Evolutionary conservation across 2,113 vertebrate species (phyloP), one percentile per base, ranked within the genome.

Genomic region (Nothoprocta pentlandii): DNA sequence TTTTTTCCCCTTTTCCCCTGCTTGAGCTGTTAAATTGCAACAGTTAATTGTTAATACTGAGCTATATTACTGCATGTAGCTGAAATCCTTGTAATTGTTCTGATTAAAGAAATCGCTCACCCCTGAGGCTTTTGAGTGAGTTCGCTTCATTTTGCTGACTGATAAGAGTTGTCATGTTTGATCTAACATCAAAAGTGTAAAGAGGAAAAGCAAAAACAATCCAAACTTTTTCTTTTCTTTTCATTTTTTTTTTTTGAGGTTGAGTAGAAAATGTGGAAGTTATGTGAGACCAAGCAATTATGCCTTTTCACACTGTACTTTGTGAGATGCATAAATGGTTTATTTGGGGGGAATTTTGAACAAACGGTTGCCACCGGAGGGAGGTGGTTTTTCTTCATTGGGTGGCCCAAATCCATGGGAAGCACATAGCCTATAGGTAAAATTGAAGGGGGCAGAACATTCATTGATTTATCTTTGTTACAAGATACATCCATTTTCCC

Each of bases 381-480:
- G 5, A 9, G 5, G 20, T 51, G 15, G 19, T 83, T 56, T 56
- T 68, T 21, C 36, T 67, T 94, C 44, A 71, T 30, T 78, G 87
- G 78, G 89, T 87, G 75, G 85, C 82, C 77, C 66, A 51, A 16
- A 83, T 69, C 34, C 62, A 28, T 21, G 13, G 26, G 71, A 81
- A 83, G 6, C 23, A 62, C 25, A 36, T 70, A 92, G 53, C 67
- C 79, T 73, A 47, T 46, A 93, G 86, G 91, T 89, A 97, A 97
- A 95, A 88, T 64, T 69, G 42, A 94, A 94, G 17, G 32, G 12
- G 84, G 39, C 3, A 88, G 85, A 90, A 77, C 9, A 19, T 85
- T 85, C 8, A 85, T 68, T 80, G 54, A 77, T 92, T 90, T 80
- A 88, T 80, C 87, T 91, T 95, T 94, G 82, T 95, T 96, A 80